These are phyloP conservation scores for Auanema freiburgensis DNA, from an alignment of 2,888 invertebrate species.

Conservation along the genomic window DNA sequence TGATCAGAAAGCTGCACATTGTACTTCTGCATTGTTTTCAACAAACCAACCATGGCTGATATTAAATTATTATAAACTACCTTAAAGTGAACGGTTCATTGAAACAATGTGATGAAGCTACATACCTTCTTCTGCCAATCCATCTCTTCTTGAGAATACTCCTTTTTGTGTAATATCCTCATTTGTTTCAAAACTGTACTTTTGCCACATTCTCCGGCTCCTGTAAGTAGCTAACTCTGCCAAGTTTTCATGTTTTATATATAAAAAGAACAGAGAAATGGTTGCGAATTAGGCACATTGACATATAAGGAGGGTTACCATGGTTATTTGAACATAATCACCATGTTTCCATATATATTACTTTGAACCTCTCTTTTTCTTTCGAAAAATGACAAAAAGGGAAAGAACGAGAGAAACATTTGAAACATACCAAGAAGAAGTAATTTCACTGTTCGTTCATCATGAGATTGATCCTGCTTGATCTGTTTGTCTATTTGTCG, in stretches of 20 bases:
- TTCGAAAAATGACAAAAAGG: background rate
- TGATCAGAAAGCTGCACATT: conserved; percentile 41
- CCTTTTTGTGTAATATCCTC: conserved; percentile 57
- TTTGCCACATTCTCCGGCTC: conserved; percentile 84
- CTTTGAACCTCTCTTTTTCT: background rate
- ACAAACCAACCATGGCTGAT: conserved; percentile 53
- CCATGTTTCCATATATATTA: background rate
- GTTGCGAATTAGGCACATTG: background rate
- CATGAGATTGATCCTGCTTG: conserved; percentile 38
- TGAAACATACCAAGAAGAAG: conserved; percentile 52
- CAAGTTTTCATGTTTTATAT: too few relatives aligned
- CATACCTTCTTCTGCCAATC: conserved; percentile 30
- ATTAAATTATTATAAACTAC: conserved; percentile 58
- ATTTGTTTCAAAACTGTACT: conserved; percentile 83
- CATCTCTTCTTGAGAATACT: conserved; percentile 45
- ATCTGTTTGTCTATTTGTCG: conserved; percentile 56
- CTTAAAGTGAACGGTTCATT: conserved; percentile 15
- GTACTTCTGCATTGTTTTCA: conserved; percentile 52
- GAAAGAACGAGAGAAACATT: background rate
- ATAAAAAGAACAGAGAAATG: background rate
- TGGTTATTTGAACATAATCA: background rate
- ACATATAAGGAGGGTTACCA: background rate
- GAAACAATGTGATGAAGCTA: background rate
- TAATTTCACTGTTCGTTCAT: conserved; percentile 57
- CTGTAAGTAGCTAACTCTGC: conserved; percentile 35